A percentile compares a stretch with the other conserved stretches of the same genome.
These are phyloP conservation scores for Limnephilus rhombicus DNA, from an alignment of 2,888 invertebrate species.

Conservation along the genomic window DNA sequence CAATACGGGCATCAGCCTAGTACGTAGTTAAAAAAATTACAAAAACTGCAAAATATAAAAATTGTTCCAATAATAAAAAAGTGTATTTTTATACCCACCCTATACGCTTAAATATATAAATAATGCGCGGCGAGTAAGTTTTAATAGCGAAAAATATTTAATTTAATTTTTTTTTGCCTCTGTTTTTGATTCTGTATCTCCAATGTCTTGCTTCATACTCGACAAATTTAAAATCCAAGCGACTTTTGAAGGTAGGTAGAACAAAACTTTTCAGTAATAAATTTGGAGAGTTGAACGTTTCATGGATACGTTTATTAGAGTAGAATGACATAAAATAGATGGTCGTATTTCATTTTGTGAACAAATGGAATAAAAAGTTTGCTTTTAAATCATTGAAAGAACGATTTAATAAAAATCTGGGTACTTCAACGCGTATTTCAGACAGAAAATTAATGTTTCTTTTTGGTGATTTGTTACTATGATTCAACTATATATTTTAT, in stretches of 20 bases:
- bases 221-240: neutral
- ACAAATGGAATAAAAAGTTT: conserved; percentile 1
- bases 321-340: neutral
- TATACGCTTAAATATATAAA: too few relatives aligned
- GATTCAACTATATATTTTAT: neutral
- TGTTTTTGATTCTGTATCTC: neutral
- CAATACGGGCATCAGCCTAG: too few relatives aligned
- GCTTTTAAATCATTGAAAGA: neutral
- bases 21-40: too few relatives aligned
- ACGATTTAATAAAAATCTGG: neutral
- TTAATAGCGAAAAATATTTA: too few relatives aligned
- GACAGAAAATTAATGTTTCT: neutral
- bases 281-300: neutral
- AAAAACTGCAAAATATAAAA: too few relatives aligned
- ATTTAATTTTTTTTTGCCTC: too few relatives aligned
- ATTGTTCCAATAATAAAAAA: too few relatives aligned
- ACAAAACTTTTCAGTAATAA: neutral
- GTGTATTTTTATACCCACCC: too few relatives aligned
- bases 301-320: conserved; percentile 1
- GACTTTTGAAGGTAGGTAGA: neutral
- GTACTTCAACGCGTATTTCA: neutral
- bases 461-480: neutral
- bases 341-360: neutral
- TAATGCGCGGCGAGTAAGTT: too few relatives aligned
- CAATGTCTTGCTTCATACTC: neutral